These are phyloP conservation scores for Sweltsa coloradensis DNA, from an alignment of 1,140 invertebrate genomes.

Conservation along the genomic window DNA sequence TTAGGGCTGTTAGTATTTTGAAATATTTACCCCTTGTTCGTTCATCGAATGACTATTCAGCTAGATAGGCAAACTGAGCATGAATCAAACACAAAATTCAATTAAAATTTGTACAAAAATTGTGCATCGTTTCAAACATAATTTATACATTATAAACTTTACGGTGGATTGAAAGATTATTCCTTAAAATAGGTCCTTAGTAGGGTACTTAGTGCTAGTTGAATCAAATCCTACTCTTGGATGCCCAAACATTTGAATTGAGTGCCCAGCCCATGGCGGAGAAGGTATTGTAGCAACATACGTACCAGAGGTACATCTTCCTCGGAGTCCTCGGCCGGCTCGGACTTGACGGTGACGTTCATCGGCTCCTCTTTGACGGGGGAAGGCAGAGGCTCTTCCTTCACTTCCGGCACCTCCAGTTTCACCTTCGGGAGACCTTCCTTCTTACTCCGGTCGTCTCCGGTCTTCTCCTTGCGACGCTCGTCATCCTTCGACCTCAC, in stretches of 20 bases:
- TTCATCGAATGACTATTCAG: too few species aligned
- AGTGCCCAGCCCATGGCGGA: too few species aligned
- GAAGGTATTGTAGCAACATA: too few species aligned
- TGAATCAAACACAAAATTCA: too few species aligned
- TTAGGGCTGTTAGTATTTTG: too few species aligned
- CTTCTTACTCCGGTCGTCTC: not conserved
- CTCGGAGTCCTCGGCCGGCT: constrained; percentile 39
- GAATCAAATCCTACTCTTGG: not conserved
- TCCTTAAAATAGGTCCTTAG: not conserved
- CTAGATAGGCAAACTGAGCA: too few species aligned
- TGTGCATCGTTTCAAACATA: not conserved
- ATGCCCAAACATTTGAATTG: too few species aligned
- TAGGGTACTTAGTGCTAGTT: not conserved
- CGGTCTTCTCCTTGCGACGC: not conserved
- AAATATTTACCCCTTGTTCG: too few species aligned
- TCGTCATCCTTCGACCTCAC: constrained; percentile 8
- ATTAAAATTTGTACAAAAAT: too few species aligned
- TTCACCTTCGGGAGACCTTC: constrained; percentile 2
- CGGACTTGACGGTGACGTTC: not conserved
- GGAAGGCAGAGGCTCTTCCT: not conserved
- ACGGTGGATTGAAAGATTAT: not conserved
- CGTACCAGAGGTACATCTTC: constrained; percentile 68
- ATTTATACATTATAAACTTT: not conserved
- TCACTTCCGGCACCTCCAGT: constrained; percentile 3
- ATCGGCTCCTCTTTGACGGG: not conserved